Conservation (phyloP, 1,140 invertebrate genomes). For the Procambarus clarkii region DNA sequence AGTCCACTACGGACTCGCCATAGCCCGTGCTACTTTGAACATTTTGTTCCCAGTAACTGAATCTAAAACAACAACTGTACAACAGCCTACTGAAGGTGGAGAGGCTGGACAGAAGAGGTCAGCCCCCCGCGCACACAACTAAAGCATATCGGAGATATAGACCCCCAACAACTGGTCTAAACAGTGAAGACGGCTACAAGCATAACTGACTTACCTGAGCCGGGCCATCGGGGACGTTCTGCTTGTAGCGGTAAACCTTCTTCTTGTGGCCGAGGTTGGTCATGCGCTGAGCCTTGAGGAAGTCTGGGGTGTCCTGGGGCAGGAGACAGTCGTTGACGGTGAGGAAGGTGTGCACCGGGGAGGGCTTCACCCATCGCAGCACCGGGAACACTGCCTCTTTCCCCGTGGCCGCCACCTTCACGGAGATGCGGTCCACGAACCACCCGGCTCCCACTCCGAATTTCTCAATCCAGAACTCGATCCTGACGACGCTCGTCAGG, state of each 20-base stretch:
- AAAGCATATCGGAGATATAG: too few species aligned
- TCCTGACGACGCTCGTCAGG: constrained; percentile 55
- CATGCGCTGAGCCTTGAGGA: constrained; percentile 38
- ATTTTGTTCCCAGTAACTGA: too few species aligned
- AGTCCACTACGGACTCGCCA: too few species aligned
- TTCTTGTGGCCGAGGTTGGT: constrained; percentile 76
- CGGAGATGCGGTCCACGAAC: constrained; percentile 76
- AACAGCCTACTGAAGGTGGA: too few species aligned
- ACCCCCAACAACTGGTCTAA: too few species aligned
- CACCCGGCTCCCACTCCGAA: constrained; percentile 76
- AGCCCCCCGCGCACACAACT: too few species aligned
- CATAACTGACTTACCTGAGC: constrained; percentile 75
- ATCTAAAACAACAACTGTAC: too few species aligned
- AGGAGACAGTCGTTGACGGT: constrained; percentile 43
- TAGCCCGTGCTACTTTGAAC: too few species aligned
- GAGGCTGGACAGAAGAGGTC: too few species aligned
- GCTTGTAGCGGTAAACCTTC: constrained; percentile 74
- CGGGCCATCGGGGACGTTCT: constrained; percentile 74
- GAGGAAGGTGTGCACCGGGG: constrained; percentile 7
- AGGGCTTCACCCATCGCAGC: constrained; percentile 42
- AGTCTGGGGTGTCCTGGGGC: constrained; percentile 48
- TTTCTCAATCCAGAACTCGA: constrained; percentile 73
- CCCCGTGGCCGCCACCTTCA: constrained; percentile 74
- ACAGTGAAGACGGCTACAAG: too few species aligned
- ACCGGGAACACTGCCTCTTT: constrained; percentile 69